Percentiles rank a stretch among this genome's conserved stretches.
phyloP scores from a whole-genome alignment of 2,797 vertebrate genomes.

The Poecilia picta region DNA sequence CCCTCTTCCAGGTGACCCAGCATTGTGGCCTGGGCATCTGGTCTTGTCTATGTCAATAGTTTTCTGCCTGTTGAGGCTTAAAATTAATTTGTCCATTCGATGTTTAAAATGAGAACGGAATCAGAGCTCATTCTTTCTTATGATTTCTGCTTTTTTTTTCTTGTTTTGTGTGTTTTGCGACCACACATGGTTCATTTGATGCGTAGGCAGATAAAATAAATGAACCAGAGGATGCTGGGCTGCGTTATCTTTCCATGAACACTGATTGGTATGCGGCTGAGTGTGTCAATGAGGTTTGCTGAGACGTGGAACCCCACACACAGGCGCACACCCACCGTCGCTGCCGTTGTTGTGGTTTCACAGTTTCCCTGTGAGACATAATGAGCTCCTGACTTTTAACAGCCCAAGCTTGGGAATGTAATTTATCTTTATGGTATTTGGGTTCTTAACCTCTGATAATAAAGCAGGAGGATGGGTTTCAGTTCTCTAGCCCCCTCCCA shows the following conservation, averaged over 20 bases:
- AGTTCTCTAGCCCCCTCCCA: constrained; percentile 46
- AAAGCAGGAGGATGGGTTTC: constrained; percentile 60
- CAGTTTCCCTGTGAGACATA: constrained; percentile 60
- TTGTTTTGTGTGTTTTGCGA: constrained; percentile 23
- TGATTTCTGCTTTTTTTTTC: constrained; percentile 34
- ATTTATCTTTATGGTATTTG: constrained; percentile 69
- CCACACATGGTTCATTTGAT: constrained; percentile 31
- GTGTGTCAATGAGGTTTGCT: constrained; percentile 74
- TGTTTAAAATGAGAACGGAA: constrained; percentile 58
- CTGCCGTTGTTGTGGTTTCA: constrained; percentile 66
- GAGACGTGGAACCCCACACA: constrained; percentile 76
- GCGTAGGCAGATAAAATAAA: constrained; percentile 52
- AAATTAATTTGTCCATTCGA: constrained; percentile 64
- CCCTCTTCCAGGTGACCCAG: constrained; percentile 52
- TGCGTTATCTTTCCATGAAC: constrained; percentile 58
- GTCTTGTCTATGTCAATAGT: constrained; percentile 57
- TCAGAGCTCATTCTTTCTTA: constrained; percentile 36
- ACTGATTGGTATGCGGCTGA: constrained; percentile 79
- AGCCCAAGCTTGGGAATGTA: constrained; percentile 55
- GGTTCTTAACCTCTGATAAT: constrained; percentile 69
- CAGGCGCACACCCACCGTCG: constrained; percentile 58
- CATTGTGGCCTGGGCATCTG: constrained; percentile 43
- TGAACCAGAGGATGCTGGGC: constrained; percentile 42
- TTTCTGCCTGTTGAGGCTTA: constrained; percentile 50
- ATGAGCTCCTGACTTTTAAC: constrained; percentile 61